Conservation (phyloP, 2,797 vertebrate genomes). For the Lithobates pipiens region DNA sequence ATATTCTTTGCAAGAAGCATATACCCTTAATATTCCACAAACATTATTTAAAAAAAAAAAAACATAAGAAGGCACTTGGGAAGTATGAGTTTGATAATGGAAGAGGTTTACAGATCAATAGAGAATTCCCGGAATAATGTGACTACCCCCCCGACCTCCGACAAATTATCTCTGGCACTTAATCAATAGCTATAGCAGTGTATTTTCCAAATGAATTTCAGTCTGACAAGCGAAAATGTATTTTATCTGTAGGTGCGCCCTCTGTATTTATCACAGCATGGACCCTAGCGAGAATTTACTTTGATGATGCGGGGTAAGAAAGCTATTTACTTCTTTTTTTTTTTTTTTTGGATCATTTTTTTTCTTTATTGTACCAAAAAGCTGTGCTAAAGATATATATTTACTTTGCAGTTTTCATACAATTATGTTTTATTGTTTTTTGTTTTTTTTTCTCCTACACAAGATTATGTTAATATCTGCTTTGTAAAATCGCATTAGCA, state of each 20-base stretch:
- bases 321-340: no score
- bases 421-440: no score
- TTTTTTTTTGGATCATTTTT: no score
- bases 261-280: constrained; percentile 87
- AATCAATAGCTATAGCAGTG: constrained; percentile 16
- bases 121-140: not conserved
- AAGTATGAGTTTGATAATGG: not conserved
- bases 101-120: not conserved
- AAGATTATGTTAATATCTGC: not conserved
- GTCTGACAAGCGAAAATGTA: constrained; percentile 3
- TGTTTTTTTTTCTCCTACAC: no score
- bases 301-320: constrained; percentile 80
- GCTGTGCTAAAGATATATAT: not conserved
- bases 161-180: constrained; percentile 3
- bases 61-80: not conserved
- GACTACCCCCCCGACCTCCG: not conserved
- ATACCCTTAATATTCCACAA: no score
- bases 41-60: no score
- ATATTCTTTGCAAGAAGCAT: no score
- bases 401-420: not conserved
- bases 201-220: constrained; percentile 11
- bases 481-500: not conserved
- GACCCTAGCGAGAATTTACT: constrained; percentile 85
- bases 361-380: no score
- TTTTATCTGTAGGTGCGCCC: constrained; percentile 82